Base-by-base conservation (phyloP, 2,888 invertebrate genomes). In the Pristionchus japonicus region DNA sequence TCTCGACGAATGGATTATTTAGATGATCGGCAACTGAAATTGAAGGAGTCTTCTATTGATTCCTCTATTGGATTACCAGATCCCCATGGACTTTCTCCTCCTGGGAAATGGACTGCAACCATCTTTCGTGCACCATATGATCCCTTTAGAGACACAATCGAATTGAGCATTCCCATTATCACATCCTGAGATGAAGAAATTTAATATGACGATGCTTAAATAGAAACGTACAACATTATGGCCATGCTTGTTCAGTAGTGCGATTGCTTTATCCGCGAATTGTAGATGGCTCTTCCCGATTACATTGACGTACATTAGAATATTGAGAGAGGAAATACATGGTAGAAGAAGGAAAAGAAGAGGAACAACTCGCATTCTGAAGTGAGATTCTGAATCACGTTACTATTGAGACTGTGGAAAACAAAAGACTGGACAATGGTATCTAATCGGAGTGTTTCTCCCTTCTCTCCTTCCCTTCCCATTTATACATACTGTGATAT, bases 291-390 rank as follows among this genome's bases (percentile, higher is more conserved):
- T 70, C 40, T 40, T 70, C 20, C 70, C 70, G 4, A 20, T 37
- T 1, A 70, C 70, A 6, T 20, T 34, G 20, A 70, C 70, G 20
- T 70, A 70, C 64, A 67, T 67, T 13, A 67, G 31, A 11, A 67
- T 67, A 23, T 67, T 67, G 2, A 67, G 64, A 23, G 57, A 57
- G 9, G n/a, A n/a, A 7, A n/a, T 6, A 23, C 23, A 57, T 6
- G 57, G 64, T 13, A 13, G 3, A 17, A 67, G 34, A 34, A 70
- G 17, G 74, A 74, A 40, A 23, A 74, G 23, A 20, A 74, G 74
- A 74, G n/a, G n/a, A 40, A 74, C 40, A 74, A 6, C 11, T 40
- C 74, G 74, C 74, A 74, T 74, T 74, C 74, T 74, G 74, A 43
- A 40, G 70, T 34, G 74, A 40, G 74, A 7, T 40, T n/a, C n/a